Percentiles rank a stretch among this genome's conserved stretches.
Conservation (phyloP, 1,140 invertebrate species). For the Elymnias hypermnestra region DNA sequence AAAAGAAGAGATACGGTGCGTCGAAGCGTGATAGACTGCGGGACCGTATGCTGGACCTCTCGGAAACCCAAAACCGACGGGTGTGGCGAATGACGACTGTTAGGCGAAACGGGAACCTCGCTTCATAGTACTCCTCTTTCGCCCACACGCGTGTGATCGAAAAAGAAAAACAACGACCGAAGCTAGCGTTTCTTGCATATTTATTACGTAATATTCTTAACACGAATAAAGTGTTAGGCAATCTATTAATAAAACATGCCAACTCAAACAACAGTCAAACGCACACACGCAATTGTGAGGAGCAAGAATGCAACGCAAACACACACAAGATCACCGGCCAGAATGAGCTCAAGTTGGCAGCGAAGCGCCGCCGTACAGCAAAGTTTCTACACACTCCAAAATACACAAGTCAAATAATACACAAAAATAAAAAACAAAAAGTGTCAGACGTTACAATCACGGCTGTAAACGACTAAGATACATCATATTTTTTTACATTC, state of each 20-base stretch:
- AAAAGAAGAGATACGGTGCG: conserved; percentile 34
- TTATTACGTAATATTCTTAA: neutral
- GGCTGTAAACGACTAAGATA: too few relatives aligned
- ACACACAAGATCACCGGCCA: conserved; percentile 72
- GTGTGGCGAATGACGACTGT: conserved; percentile 41
- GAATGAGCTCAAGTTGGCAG: conserved; percentile 49
- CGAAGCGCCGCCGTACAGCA: conserved; percentile 33
- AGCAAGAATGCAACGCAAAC: conserved; percentile 58
- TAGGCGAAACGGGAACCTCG: conserved; percentile 24
- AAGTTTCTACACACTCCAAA: conserved; percentile 55
- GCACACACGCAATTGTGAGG: conserved; percentile 41
- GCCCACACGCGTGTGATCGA: conserved; percentile 35
- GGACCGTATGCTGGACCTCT: conserved; percentile 27
- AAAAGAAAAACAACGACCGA: conserved; percentile 28
- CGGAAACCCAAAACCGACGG: conserved; percentile 24
- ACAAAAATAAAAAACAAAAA: conserved; percentile 18
- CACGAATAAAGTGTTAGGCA: conserved; percentile 14
- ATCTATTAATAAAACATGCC: conserved; percentile 41
- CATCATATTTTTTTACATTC: too few relatives aligned
- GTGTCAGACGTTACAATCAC: too few relatives aligned
- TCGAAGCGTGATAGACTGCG: conserved; percentile 56
- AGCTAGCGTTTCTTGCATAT: conserved; percentile 9
- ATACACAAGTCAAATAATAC: conserved; percentile 44
- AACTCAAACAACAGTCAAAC: conserved; percentile 56
- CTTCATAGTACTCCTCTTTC: conserved; percentile 26